Percentiles rank a stretch among this genome's conserved stretches.
Conservation (phyloP, 1,140 invertebrate species). For the Drosophila willistoni region DNA sequence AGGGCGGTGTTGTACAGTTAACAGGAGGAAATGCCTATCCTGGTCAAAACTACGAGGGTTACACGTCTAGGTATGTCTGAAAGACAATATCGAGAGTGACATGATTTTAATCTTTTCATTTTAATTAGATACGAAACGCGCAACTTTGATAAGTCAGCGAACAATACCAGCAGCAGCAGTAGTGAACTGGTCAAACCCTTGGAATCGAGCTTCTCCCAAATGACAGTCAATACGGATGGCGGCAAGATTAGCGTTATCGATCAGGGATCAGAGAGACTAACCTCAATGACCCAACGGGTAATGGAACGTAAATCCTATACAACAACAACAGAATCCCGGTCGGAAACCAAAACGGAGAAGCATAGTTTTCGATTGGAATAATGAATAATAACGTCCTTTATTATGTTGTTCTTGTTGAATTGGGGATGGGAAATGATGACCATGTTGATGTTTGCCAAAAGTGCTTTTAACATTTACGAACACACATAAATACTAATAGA, state of each 20-base stretch:
- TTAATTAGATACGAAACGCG: conserved; percentile 77
- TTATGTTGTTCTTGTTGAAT: conserved; percentile 15
- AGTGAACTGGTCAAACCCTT: conserved; percentile 67
- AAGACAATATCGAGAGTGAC: too few relatives aligned
- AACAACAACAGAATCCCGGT: conserved; percentile 84
- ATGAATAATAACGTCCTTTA: neutral
- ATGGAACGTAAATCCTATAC: conserved; percentile 85
- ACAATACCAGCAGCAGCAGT: conserved; percentile 55
- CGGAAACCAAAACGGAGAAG: conserved; percentile 83
- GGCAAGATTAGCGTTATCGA: conserved; percentile 78
- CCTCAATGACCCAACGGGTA: conserved; percentile 84
- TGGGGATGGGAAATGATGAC: conserved; percentile 28
- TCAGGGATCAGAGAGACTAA: conserved; percentile 71
- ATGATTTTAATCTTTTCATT: neutral
- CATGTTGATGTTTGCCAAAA: conserved; percentile 75
- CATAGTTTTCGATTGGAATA: conserved; percentile 82
- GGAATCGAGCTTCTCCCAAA: conserved; percentile 77
- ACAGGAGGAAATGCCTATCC: conserved; percentile 70
- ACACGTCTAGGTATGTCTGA: conserved; percentile 84
- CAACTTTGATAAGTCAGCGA: conserved; percentile 74
- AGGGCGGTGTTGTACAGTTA: conserved; percentile 77
- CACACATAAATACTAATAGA: conserved; percentile 76
- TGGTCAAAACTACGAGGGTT: conserved; percentile 85
- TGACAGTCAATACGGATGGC: conserved; percentile 78
- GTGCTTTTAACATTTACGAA: conserved; percentile 82